Percentiles rank a stretch among this genome's conserved stretches.
Evolutionary conservation across 2,888 invertebrate genomes (phyloP).

Genomic region (Sicus ferrugineus): DNA sequence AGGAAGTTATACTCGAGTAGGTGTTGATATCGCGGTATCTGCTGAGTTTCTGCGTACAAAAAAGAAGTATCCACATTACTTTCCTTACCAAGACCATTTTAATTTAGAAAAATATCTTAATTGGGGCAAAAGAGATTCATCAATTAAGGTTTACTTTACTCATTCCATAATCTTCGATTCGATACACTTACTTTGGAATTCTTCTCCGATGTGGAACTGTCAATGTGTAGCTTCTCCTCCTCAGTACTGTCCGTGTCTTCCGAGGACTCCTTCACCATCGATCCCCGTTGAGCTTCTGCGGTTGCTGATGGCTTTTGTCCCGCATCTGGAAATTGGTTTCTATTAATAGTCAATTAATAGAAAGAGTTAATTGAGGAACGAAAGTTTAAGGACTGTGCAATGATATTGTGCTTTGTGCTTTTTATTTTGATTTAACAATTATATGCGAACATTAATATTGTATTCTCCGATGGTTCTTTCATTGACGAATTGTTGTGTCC

Average conservation of each 20-base stretch:
- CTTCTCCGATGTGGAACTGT: constrained; percentile 69
- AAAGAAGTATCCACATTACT: background rate
- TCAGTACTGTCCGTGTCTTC: constrained; percentile 68
- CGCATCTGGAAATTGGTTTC: background rate
- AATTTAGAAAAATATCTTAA: background rate
- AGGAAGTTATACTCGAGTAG: constrained; percentile 54
- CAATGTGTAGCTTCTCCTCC: constrained; percentile 74
- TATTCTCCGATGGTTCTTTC: no score
- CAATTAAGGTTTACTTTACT: no score
- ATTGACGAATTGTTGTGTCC: no score
- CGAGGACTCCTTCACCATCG: constrained; percentile 44
- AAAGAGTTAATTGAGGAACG: no score
- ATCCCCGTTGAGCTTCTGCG: background rate
- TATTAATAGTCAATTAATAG: background rate
- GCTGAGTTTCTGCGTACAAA: constrained; percentile 29
- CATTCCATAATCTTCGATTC: no score
- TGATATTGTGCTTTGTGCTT: no score
- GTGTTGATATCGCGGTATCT: constrained; percentile 50
- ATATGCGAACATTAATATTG: no score
- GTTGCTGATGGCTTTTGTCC: background rate
- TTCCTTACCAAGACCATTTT: background rate
- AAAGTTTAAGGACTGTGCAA: no score
- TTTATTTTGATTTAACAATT: no score
- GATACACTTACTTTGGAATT: constrained; percentile 55
- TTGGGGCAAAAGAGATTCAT: no score